phyloP scores from a whole-genome alignment of 1,140 invertebrate genomes.

The Meloidogyne floridensis region DNA sequence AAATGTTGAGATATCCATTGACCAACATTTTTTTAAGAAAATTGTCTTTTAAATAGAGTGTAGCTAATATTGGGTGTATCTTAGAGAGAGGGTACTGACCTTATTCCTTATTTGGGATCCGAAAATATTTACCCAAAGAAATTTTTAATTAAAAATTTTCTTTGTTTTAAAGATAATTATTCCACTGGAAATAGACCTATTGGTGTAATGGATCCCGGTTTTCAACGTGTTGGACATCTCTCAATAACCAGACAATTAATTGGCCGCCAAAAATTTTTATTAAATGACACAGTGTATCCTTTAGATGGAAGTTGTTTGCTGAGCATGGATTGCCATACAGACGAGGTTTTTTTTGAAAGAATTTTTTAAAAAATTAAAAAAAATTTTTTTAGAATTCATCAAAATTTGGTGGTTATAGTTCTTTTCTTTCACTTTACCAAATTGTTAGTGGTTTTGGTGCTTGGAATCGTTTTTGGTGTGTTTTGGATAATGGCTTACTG shows the following conservation, averaged over 20 bases:
- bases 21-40: too few species aligned
- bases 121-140: too few species aligned
- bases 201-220: slow-evolving; percentile 42
- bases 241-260: slow-evolving; percentile 30
- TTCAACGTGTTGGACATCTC: slow-evolving; percentile 38
- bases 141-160: too few species aligned
- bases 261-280: slow-evolving; percentile 39
- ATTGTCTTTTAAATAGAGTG: too few species aligned
- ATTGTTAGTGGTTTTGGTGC: slow-evolving; percentile 39
- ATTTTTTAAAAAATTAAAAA: neutral
- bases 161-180: slow-evolving; percentile 9
- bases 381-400: neutral
- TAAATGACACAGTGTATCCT: slow-evolving; percentile 33
- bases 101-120: too few species aligned
- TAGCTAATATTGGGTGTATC: too few species aligned
- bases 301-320: slow-evolving; percentile 36
- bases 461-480: slow-evolving; percentile 46
- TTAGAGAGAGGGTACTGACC: too few species aligned
- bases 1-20: too few species aligned
- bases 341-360: neutral
- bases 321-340: slow-evolving; percentile 30
- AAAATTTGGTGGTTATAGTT: slow-evolving; percentile 24
- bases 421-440: slow-evolving; percentile 46
- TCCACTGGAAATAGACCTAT: slow-evolving; percentile 33
- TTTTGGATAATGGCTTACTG: slow-evolving; percentile 26